Evolutionary conservation across 2,797 vertebrate species (phyloP).

Genomic region (Pseudochirops corinnae): DNA sequence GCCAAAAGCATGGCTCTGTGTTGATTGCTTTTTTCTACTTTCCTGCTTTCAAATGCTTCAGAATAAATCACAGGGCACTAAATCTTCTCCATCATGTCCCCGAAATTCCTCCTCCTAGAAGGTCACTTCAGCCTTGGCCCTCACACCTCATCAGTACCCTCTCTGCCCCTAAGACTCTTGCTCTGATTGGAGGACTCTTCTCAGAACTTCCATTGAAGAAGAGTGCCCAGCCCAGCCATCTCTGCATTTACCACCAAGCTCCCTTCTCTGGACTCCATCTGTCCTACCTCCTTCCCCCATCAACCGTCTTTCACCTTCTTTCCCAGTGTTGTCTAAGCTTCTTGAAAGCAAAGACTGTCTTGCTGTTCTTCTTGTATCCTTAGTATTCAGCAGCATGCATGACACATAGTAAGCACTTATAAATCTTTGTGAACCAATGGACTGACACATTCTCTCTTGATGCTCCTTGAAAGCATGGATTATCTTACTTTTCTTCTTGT

Average conservation of each 20-base stretch:
- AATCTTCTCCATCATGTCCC: background rate
- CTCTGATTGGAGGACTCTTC: background rate
- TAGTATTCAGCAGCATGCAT: background rate
- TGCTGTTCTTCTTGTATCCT: background rate
- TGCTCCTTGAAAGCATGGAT: background rate
- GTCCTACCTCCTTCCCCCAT: background rate
- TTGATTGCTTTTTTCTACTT: conserved; percentile 16
- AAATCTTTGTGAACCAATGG: background rate
- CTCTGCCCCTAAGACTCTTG: background rate
- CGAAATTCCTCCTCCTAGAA: background rate
- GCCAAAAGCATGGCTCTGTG: background rate
- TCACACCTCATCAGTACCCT: background rate
- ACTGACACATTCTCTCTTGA: background rate
- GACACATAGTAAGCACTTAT: background rate
- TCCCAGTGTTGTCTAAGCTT: background rate
- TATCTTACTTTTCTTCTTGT: background rate
- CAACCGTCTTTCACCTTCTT: background rate
- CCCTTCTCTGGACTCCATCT: background rate
- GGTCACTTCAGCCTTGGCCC: background rate
- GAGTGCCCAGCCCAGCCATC: background rate
- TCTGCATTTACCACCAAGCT: background rate
- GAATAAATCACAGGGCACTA: background rate
- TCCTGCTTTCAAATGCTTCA: background rate
- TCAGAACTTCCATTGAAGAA: background rate
- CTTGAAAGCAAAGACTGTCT: background rate